These are phyloP conservation scores for Solenodon paradoxus DNA, from an alignment of 2,113 vertebrate species.

Conservation along the genomic window DNA sequence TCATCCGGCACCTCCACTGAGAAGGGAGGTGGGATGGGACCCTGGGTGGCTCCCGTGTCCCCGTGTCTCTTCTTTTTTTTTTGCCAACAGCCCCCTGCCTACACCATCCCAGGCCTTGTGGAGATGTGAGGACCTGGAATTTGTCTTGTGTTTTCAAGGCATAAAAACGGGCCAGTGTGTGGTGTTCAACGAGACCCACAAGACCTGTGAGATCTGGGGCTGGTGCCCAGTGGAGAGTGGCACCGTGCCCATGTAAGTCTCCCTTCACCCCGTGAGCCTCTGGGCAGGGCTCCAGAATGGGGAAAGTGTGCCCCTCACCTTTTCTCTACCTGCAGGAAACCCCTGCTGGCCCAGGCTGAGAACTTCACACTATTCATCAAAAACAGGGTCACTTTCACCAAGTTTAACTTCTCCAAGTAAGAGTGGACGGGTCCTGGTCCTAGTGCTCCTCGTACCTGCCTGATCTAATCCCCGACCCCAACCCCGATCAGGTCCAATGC, in stretches of 20 bases:
- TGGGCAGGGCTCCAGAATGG: not conserved
- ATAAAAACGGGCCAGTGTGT: conserved; percentile 84
- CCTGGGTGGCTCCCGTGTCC: not conserved
- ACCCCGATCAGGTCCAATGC: conserved; percentile 76
- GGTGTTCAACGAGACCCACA: conserved; percentile 72
- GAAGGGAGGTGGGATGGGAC: not conserved
- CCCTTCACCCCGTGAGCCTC: not conserved
- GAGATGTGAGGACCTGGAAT: not conserved
- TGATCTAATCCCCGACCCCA: not conserved
- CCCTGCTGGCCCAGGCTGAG: conserved; percentile 77
- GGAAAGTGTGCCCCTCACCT: not conserved
- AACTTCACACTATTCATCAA: conserved; percentile 86
- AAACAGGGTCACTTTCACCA: conserved; percentile 83
- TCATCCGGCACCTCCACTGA: not conserved
- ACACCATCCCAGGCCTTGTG: not conserved
- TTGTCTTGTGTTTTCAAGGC: conserved; percentile 75
- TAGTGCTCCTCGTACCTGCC: not conserved
- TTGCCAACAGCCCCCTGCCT: not conserved
- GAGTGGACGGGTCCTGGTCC: not conserved
- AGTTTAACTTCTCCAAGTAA: conserved; percentile 84
- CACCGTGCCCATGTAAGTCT: conserved; percentile 66
- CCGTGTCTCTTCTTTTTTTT: not conserved
- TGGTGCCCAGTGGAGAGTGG: conserved; percentile 85
- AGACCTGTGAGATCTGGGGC: conserved; percentile 83
- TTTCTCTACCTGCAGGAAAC: conserved; percentile 71